A percentile compares a stretch with the other conserved stretches of the same genome.
Conservation (phyloP, 2,797 vertebrate genomes). For the Glossophaga mutica region DNA sequence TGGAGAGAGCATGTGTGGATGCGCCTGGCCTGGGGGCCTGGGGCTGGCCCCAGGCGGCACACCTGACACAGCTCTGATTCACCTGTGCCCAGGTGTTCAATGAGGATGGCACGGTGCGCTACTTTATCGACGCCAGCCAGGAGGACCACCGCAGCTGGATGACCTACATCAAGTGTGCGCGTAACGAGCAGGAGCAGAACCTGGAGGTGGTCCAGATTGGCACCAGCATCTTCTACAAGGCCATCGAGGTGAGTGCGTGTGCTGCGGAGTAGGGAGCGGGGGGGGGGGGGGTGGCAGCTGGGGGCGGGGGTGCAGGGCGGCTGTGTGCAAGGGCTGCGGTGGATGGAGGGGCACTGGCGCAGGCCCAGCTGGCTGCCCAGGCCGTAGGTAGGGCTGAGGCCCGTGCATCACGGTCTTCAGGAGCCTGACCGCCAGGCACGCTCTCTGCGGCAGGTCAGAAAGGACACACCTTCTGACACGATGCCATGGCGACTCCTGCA, state of each 20-base stretch:
- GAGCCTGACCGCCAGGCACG: not conserved
- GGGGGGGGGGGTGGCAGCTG: rapidly evolving
- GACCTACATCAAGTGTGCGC: conserved; percentile 98
- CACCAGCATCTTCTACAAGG: conserved; percentile 97
- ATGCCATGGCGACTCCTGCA: rapidly evolving
- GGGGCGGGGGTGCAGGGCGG: not conserved
- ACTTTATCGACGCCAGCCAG: conserved; percentile 96
- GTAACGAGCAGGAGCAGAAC: conserved; percentile 98
- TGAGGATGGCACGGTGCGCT: conserved; percentile 93
- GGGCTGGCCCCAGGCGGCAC: not conserved
- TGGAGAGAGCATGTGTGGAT: not conserved
- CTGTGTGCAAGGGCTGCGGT: not conserved
- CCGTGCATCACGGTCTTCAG: rapidly evolving
- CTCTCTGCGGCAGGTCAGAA: not conserved
- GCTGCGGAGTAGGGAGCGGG: rapidly evolving
- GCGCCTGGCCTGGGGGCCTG: not conserved
- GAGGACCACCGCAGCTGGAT: conserved; percentile 99
- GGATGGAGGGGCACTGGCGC: rapidly evolving
- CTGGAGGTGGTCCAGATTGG: conserved; percentile 97
- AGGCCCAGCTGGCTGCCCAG: not conserved
- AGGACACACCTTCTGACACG: not conserved
- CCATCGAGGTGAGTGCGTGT: conserved; percentile 87
- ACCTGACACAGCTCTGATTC: not conserved
- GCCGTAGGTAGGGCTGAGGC: too few relatives aligned
- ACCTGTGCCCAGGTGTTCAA: conserved; percentile 90